Evolutionary conservation across 2,797 vertebrate genomes (phyloP).

Genomic region (Sebastes nivosus): DNA sequence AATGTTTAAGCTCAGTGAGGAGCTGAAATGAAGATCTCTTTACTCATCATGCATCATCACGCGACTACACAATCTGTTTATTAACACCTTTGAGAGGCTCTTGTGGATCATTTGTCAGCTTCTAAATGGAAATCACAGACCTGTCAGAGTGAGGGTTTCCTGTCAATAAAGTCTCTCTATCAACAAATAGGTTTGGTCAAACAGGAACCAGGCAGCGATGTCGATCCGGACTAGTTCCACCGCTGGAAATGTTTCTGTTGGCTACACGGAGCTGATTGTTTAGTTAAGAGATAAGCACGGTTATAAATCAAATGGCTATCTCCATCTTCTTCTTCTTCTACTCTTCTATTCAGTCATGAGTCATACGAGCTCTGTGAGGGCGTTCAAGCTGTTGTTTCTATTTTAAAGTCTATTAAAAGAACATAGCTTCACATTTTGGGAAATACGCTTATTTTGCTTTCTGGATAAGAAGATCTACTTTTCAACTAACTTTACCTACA

Average conservation of each 20-base stretch:
- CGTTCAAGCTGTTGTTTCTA: background rate
- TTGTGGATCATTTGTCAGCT: background rate
- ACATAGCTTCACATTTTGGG: background rate
- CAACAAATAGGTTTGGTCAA: background rate
- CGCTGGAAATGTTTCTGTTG: conserved; percentile 52
- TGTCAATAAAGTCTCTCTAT: background rate
- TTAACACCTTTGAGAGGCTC: background rate
- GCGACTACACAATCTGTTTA: background rate
- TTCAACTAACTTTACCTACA: background rate
- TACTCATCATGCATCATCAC: background rate
- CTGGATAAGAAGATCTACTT: background rate
- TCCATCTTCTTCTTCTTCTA: background rate
- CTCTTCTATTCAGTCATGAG: conserved; percentile 3
- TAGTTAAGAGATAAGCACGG: conserved; percentile 1
- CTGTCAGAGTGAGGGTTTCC: background rate
- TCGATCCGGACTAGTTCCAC: background rate
- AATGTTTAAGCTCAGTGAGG: conserved; percentile 10
- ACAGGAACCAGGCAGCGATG: conserved; percentile 9
- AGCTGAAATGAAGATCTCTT: background rate
- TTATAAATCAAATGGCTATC: conserved; percentile 22
- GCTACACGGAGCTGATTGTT: conserved; percentile 13
- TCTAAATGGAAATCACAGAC: conserved; percentile 19
- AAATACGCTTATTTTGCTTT: background rate
- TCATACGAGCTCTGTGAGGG: background rate
- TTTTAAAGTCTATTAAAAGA: background rate